Evolutionary conservation across 1,140 invertebrate genomes (phyloP), one percentile per base, ranked within the genome.

Genomic region (Asbolus verrucosus): DNA sequence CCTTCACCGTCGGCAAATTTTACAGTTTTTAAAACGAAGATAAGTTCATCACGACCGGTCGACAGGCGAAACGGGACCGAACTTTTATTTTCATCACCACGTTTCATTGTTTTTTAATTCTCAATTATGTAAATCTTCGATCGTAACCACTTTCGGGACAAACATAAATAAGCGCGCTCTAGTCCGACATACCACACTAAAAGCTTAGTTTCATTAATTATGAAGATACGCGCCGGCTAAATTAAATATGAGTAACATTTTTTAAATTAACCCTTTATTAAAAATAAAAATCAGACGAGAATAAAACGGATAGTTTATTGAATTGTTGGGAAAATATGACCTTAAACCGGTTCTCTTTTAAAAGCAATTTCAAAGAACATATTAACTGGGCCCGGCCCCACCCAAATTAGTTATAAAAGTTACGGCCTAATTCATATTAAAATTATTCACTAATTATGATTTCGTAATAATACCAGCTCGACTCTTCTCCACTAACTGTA

Each of bases 21-120:
- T 54, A 30, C 46, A 54, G 19, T 54, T 54, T 54, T 54, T 54
- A 54, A 46, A 46, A 46, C 24, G 3, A 21, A 54, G 46, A 54
- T 54, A 27, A 54, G 46, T 54, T 54, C 46, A 27, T 54, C 46
- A 54, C 5, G n/a, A 5, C 19, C 13, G 21, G 46, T 54, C 21
- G 46, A 27, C 46, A 54, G 46, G 9, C 21, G 21, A 9, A 54
- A 54, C 24, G 46, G 46, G 46, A 54, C 46, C 46, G n/a, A 9
- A 54, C 46, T 54, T 54, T 54, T 54, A 21, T 54, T 54, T 54
- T 54, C 46, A 54, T 54, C 46, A 24, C 46, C 46, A 54, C 46
- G 46, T 54, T 54, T 54, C 46, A 54, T 54, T 54, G 46, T 54
- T 54, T 54, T 54, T 54, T 54, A 54, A 54, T 54, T 54, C 46